phyloP scores from a whole-genome alignment of 2,888 invertebrate species.

The Strigamia maritima region DNA sequence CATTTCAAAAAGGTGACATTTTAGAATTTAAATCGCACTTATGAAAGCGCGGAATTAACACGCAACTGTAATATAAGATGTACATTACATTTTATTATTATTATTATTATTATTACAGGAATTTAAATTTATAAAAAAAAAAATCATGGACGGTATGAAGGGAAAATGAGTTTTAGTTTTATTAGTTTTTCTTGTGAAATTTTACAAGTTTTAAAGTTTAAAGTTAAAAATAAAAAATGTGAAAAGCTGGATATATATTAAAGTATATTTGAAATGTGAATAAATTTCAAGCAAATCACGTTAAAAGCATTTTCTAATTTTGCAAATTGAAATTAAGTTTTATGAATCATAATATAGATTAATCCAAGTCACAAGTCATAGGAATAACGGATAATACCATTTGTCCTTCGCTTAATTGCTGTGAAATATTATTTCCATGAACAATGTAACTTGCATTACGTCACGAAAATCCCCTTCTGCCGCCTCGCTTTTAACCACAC shows the following conservation, averaged over 20 bases:
- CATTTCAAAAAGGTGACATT: constrained; percentile 5
- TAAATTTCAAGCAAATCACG: neutral
- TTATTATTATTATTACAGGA: too few relatives aligned
- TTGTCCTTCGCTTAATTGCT: neutral
- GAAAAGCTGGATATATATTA: too few relatives aligned
- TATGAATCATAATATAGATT: neutral
- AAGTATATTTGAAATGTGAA: neutral
- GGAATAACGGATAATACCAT: neutral
- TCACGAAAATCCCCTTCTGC: neutral
- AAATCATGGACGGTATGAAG: too few relatives aligned
- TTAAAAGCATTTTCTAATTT: neutral
- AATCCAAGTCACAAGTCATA: neutral
- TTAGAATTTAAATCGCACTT: constrained; percentile 1
- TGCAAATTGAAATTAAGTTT: neutral
- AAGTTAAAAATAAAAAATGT: too few relatives aligned
- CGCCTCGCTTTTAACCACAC: constrained; percentile 1
- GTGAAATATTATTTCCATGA: neutral
- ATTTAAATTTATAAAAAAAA: too few relatives aligned
- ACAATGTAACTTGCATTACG: neutral
- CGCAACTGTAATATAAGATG: neutral
- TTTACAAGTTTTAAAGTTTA: too few relatives aligned
- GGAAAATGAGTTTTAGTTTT: too few relatives aligned
- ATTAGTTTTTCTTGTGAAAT: too few relatives aligned
- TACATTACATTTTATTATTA: neutral
- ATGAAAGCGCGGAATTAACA: neutral